Conservation (phyloP, 2,113 vertebrate genomes). For the Hippocampus abdominalis region DNA sequence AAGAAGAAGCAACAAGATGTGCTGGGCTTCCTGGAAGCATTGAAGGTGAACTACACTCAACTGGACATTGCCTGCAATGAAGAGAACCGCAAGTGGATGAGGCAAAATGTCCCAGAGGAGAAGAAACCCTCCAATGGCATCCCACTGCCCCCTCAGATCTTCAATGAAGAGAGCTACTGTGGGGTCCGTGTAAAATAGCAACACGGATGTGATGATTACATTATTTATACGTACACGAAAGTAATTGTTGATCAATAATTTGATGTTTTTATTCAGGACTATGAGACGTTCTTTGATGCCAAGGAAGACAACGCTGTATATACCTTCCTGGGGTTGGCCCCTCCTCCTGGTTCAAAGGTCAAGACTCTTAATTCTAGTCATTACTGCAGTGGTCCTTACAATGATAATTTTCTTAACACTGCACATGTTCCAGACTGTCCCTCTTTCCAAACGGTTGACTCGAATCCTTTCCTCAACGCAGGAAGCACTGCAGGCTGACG, state of each 20-base stretch:
- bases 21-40: slow-evolving; percentile 90
- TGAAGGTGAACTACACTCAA: slow-evolving; percentile 90
- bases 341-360: slow-evolving; percentile 93
- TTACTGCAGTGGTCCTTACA: background rate
- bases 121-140: slow-evolving; percentile 94
- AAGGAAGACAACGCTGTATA: slow-evolving; percentile 95
- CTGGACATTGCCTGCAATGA: slow-evolving; percentile 95
- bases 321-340: slow-evolving; percentile 87
- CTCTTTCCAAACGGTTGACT: slow-evolving; percentile 10
- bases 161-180: slow-evolving; percentile 91
- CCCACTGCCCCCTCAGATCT: slow-evolving; percentile 95
- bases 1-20: slow-evolving; percentile 99
- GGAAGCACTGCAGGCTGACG: slow-evolving; percentile 56
- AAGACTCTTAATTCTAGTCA: slow-evolving; percentile 3
- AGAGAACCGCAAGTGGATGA: slow-evolving; percentile 96
- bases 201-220: background rate
- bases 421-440: too few species aligned
- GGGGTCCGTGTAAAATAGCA: slow-evolving; percentile 76
- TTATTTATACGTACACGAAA: background rate
- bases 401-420: background rate
- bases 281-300: slow-evolving; percentile 95
- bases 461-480: slow-evolving; percentile 48
- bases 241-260: background rate
- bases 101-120: slow-evolving; percentile 90
- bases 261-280: slow-evolving; percentile 77